A percentile compares a stretch with the other conserved stretches of the same genome.
Conservation (phyloP, 2,888 invertebrate species). For the Linnaemya tessellans region DNA sequence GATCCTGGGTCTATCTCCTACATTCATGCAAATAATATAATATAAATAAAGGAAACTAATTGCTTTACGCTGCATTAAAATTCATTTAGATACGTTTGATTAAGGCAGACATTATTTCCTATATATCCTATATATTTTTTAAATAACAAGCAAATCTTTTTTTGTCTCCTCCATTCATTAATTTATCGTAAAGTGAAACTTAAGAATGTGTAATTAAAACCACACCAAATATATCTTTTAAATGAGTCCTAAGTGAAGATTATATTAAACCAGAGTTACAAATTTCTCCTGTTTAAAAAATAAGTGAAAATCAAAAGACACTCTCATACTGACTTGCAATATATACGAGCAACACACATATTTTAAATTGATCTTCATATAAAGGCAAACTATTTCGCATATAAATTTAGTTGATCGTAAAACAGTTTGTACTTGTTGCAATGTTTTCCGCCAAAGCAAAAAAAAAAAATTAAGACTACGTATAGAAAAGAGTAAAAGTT, state of each 20-base stretch:
- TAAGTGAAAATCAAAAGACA: constrained; percentile 56
- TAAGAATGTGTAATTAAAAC: constrained; percentile 59
- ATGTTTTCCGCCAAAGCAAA: constrained; percentile 50
- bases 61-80: too few relatives aligned
- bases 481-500: constrained; percentile 65
- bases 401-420: constrained; percentile 64
- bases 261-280: constrained; percentile 24
- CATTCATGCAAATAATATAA: too few relatives aligned
- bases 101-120: not conserved
- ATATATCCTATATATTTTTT: not conserved
- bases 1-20: too few relatives aligned
- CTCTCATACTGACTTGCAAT: constrained; percentile 12
- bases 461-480: too few relatives aligned
- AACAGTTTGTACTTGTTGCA: constrained; percentile 63
- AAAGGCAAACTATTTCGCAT: constrained; percentile 62
- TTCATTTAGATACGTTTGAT: too few relatives aligned
- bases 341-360: constrained; percentile 37
- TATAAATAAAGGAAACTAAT: too few relatives aligned
- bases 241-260: constrained; percentile 61
- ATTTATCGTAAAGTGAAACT: constrained; percentile 35
- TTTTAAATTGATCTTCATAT: constrained; percentile 61
- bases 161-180: not conserved
- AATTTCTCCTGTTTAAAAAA: constrained; percentile 58
- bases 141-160: not conserved
- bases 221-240: constrained; percentile 53